Conservation (phyloP, 1,140 invertebrate genomes). For the Drosophila orosa region DNA sequence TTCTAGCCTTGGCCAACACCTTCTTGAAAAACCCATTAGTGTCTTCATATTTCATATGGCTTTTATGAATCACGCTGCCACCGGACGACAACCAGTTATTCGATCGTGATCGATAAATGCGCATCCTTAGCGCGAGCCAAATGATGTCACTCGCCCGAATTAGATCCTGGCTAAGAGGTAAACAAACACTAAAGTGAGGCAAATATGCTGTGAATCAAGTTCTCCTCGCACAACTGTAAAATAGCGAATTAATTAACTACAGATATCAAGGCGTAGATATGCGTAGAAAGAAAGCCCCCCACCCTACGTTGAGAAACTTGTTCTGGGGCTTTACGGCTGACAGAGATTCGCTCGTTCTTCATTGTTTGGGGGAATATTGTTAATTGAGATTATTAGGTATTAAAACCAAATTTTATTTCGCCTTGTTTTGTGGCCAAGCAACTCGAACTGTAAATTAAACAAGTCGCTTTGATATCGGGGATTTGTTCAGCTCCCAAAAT, state of each 20-base stretch:
- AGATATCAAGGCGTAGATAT: slow-evolving; percentile 19
- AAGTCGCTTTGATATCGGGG: background rate
- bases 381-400: slow-evolving; percentile 58
- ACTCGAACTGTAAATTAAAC: slow-evolving; percentile 12
- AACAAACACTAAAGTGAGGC: slow-evolving; percentile 37
- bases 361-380: slow-evolving; percentile 41
- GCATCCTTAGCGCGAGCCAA: slow-evolving; percentile 42
- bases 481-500: slow-evolving; percentile 32
- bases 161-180: slow-evolving; percentile 47
- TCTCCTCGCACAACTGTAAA: slow-evolving; percentile 44
- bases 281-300: slow-evolving; percentile 37
- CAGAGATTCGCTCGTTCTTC: slow-evolving; percentile 31
- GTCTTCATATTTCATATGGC: slow-evolving; percentile 35
- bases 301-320: slow-evolving; percentile 35
- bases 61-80: slow-evolving; percentile 32
- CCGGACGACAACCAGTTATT: slow-evolving; percentile 20
- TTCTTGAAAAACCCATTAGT: slow-evolving; percentile 39
- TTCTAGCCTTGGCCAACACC: slow-evolving; percentile 48
- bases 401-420: slow-evolving; percentile 24
- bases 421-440: slow-evolving; percentile 13
- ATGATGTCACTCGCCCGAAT: slow-evolving; percentile 36
- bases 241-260: slow-evolving; percentile 22
- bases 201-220: slow-evolving; percentile 38
- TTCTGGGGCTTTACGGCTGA: slow-evolving; percentile 29
- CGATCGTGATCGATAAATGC: slow-evolving; percentile 17